Percentiles rank a stretch among this genome's conserved stretches.
Conservation (phyloP, 1,140 invertebrate species). For the Pararge aegeria region DNA sequence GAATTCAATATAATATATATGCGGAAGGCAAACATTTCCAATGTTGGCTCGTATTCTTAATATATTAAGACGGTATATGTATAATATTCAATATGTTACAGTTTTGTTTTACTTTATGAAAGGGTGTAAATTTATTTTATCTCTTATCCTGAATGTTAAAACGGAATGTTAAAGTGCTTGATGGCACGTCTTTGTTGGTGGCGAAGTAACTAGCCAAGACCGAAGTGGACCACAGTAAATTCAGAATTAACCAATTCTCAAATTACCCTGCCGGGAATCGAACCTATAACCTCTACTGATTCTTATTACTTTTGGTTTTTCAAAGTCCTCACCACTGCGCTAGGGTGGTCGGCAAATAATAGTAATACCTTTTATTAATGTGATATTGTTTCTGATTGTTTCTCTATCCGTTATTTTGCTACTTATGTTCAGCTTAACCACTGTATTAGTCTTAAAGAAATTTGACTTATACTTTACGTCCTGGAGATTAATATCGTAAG, state of each 20-base stretch:
- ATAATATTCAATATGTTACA: conserved; percentile 3
- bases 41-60: not conserved
- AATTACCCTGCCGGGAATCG: not conserved
- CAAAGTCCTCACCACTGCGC: not conserved
- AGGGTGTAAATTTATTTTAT: not conserved
- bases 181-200: not conserved
- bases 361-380: too few relatives aligned
- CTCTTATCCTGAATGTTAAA: not conserved
- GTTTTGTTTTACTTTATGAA: not conserved
- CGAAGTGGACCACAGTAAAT: not conserved
- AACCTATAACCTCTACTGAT: not conserved
- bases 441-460: too few relatives aligned
- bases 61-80: not conserved
- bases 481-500: too few relatives aligned
- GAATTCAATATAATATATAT: conserved; percentile 6
- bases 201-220: not conserved
- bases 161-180: too few relatives aligned
- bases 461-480: too few relatives aligned
- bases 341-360: too few relatives aligned
- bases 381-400: too few relatives aligned
- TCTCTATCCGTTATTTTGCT: too few relatives aligned
- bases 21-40: not conserved
- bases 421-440: too few relatives aligned
- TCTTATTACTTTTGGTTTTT: too few relatives aligned
- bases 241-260: not conserved